A percentile compares a stretch with the other conserved stretches of the same genome.
phyloP scores from a whole-genome alignment of 2,888 invertebrate species.

The Cephus nigrinus region DNA sequence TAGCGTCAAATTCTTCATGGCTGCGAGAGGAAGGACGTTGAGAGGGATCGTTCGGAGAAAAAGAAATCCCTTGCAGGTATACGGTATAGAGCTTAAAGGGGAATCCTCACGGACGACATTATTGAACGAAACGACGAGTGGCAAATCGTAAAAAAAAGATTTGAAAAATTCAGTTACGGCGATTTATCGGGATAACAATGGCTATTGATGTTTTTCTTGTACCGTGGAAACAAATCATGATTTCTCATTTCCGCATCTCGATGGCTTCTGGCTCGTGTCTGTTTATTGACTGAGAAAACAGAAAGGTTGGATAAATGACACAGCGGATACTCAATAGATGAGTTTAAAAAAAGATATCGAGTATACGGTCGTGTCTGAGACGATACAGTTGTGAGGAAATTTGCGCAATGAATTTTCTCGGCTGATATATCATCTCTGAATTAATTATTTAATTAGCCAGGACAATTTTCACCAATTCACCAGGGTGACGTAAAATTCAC shows the following conservation, averaged over 20 bases:
- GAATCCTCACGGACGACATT: not conserved
- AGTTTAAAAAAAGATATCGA: not conserved
- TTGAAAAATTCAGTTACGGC: slow-evolving; percentile 30
- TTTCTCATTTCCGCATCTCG: slow-evolving; percentile 24
- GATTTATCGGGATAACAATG: not conserved
- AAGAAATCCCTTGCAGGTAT: not conserved
- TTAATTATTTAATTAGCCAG: not conserved
- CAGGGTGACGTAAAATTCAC: too few species aligned
- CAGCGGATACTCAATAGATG: not conserved
- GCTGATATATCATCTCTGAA: not conserved
- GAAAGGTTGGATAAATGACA: slow-evolving; percentile 26
- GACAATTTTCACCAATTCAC: not conserved
- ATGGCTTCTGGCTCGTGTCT: slow-evolving; percentile 10
- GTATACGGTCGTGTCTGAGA: not conserved
- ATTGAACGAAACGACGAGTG: not conserved
- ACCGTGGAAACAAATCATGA: slow-evolving; percentile 12
- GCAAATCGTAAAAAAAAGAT: slow-evolving; percentile 14
- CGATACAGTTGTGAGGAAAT: not conserved
- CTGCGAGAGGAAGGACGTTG: not conserved
- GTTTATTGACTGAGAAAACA: slow-evolving; percentile 24
- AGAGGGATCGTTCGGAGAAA: not conserved
- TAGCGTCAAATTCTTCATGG: not conserved
- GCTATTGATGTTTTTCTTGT: not conserved
- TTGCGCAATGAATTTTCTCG: not conserved
- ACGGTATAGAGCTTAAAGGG: not conserved